Percentiles rank a stretch among this genome's conserved stretches.
phyloP scores from a whole-genome alignment of 2,888 invertebrate species.

The Drosophila mercatorum region DNA sequence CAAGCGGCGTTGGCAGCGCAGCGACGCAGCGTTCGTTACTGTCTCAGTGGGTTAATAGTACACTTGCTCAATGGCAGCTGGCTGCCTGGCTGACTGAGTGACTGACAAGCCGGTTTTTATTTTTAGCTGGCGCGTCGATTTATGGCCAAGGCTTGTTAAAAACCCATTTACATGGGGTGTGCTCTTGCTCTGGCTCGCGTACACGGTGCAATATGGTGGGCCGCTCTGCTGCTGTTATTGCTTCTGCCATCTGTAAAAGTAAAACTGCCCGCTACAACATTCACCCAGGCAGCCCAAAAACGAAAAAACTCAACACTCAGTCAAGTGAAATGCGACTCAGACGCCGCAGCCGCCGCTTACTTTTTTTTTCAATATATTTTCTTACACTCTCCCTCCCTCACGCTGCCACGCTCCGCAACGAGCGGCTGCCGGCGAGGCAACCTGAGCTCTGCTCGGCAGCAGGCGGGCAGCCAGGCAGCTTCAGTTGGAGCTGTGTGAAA shows the following conservation, averaged over 20 bases:
- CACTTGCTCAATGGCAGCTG: slow-evolving; percentile 76
- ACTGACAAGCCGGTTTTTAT: slow-evolving; percentile 50
- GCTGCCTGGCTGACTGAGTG: background rate
- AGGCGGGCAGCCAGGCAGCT: slow-evolving; percentile 45
- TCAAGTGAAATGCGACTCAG: slow-evolving; percentile 66
- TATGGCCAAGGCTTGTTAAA: slow-evolving; percentile 74
- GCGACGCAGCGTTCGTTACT: slow-evolving; percentile 64
- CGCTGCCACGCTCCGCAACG: background rate
- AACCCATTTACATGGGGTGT: slow-evolving; percentile 72
- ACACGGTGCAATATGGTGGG: slow-evolving; percentile 57
- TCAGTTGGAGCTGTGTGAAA: slow-evolving; percentile 70
- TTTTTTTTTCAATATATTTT: slow-evolving; percentile 48
- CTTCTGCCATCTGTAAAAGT: slow-evolving; percentile 68
- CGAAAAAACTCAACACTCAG: slow-evolving; percentile 41
- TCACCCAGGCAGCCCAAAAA: slow-evolving; percentile 68
- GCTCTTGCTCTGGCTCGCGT: slow-evolving; percentile 2
- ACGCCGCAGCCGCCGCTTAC: slow-evolving; percentile 71
- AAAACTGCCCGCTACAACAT: slow-evolving; percentile 71
- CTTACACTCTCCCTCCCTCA: slow-evolving; percentile 8
- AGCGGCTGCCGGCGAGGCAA: slow-evolving; percentile 7
- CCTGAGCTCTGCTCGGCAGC: slow-evolving; percentile 2
- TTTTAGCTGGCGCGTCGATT: slow-evolving; percentile 57
- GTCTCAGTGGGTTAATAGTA: slow-evolving; percentile 85
- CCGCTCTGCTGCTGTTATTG: slow-evolving; percentile 4
- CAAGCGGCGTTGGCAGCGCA: slow-evolving; percentile 30